Conservation (phyloP, 2,797 vertebrate species). For the Liasis olivaceus region DNA sequence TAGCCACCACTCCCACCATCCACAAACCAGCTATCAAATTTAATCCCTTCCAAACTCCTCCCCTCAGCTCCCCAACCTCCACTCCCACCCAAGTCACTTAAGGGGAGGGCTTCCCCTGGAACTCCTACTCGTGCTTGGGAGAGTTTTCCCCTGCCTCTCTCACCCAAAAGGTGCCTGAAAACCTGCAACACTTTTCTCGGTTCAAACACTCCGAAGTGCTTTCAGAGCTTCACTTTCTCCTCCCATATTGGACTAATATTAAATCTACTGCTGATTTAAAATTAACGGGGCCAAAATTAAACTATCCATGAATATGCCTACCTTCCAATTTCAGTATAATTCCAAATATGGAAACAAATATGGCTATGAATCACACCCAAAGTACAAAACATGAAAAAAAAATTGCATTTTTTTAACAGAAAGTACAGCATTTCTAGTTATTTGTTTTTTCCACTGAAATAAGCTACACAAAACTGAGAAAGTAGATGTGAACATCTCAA, state of each 20-base stretch:
- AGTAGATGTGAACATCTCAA: neutral
- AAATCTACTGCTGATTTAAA: neutral
- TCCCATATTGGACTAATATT: neutral
- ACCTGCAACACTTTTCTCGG: neutral
- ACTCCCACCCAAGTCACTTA: neutral
- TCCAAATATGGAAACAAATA: neutral
- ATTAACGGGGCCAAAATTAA: neutral
- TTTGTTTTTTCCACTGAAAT: slow-evolving; percentile 56
- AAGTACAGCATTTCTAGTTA: slow-evolving; percentile 47
- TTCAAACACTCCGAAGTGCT: neutral
- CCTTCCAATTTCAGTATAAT: neutral
- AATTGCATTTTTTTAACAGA: slow-evolving; percentile 43
- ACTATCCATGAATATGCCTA: neutral
- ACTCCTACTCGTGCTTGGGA: neutral
- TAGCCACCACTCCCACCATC: neutral
- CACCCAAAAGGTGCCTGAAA: neutral
- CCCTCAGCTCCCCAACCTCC: neutral
- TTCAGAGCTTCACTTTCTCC: neutral
- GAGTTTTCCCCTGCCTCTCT: neutral
- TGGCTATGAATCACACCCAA: slow-evolving; percentile 55
- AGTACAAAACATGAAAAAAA: slow-evolving; percentile 41
- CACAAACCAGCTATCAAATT: neutral
- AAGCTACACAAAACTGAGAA: slow-evolving; percentile 35
- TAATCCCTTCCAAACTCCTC: neutral
- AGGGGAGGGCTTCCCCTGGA: neutral